Conservation (phyloP, 2,797 vertebrate genomes). For the Myotis planiceps region DNA sequence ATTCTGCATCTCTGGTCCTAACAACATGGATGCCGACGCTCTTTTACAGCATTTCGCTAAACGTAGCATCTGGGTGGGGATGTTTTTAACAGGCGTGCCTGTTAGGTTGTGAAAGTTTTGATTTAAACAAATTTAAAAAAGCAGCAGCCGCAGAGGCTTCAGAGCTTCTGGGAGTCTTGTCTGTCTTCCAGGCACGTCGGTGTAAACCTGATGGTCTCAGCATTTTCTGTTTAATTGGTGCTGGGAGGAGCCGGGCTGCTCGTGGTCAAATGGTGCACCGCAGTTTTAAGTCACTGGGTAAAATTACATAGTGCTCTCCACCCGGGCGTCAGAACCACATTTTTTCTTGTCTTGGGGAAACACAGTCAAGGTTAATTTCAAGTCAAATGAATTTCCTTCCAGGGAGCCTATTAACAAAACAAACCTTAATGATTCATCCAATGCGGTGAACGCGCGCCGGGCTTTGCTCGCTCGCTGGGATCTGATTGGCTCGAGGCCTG, state of each 20-base stretch:
- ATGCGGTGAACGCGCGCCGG: neutral
- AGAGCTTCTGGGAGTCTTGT: constrained; percentile 62
- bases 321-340: constrained; percentile 55
- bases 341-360: constrained; percentile 66
- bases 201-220: constrained; percentile 55
- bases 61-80: neutral
- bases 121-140: neutral
- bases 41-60: neutral
- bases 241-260: constrained; percentile 61
- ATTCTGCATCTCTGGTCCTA: constrained; percentile 13
- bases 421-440: neutral
- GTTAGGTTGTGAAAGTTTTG: constrained; percentile 53
- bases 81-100: constrained; percentile 51
- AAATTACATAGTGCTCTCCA: constrained; percentile 75
- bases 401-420: neutral
- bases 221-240: constrained; percentile 71
- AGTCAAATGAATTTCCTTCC: neutral
- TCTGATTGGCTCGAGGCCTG: neutral
- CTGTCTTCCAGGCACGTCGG: constrained; percentile 66
- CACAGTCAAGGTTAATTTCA: constrained; percentile 41
- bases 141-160: neutral
- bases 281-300: constrained; percentile 76
- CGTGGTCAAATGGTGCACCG: constrained; percentile 66
- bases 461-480: neutral
- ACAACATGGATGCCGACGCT: neutral